phyloP scores from a whole-genome alignment of 1,140 invertebrate genomes.

The Temnothorax curvispinosus region DNA sequence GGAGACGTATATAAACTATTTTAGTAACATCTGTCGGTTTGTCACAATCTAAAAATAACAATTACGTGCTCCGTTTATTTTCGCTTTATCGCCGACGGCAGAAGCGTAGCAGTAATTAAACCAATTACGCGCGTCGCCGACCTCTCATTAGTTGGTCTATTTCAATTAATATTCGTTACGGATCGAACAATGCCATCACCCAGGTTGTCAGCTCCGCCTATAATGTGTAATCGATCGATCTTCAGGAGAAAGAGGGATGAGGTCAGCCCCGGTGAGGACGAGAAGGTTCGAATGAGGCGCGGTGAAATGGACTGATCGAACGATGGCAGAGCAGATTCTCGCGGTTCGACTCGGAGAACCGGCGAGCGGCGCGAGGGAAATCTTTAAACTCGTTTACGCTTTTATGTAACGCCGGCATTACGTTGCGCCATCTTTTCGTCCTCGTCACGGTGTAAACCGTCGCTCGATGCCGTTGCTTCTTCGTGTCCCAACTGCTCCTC shows the following conservation, averaged over 20 bases:
- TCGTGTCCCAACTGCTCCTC: constrained; percentile 60
- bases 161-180: constrained; percentile 68
- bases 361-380: constrained; percentile 63
- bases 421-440: constrained; percentile 71
- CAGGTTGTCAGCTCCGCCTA: constrained; percentile 13
- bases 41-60: constrained; percentile 50
- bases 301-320: constrained; percentile 28
- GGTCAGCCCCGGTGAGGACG: neutral
- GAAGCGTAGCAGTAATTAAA: constrained; percentile 62
- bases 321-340: constrained; percentile 32
- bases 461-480: constrained; percentile 57
- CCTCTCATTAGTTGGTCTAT: constrained; percentile 56
- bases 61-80: constrained; percentile 33
- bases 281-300: neutral
- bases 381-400: constrained; percentile 73
- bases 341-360: neutral
- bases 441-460: constrained; percentile 69
- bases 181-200: constrained; percentile 11
- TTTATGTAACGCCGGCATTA: constrained; percentile 72
- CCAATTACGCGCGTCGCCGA: constrained; percentile 54
- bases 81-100: constrained; percentile 29
- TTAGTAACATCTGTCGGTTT: constrained; percentile 8
- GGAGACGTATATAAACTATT: neutral
- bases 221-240: constrained; percentile 46
- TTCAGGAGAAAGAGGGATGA: neutral